Evolutionary conservation across 2,797 vertebrate species (phyloP), one percentile per base, ranked within the genome.

Genomic region (Spheniscus humboldti): DNA sequence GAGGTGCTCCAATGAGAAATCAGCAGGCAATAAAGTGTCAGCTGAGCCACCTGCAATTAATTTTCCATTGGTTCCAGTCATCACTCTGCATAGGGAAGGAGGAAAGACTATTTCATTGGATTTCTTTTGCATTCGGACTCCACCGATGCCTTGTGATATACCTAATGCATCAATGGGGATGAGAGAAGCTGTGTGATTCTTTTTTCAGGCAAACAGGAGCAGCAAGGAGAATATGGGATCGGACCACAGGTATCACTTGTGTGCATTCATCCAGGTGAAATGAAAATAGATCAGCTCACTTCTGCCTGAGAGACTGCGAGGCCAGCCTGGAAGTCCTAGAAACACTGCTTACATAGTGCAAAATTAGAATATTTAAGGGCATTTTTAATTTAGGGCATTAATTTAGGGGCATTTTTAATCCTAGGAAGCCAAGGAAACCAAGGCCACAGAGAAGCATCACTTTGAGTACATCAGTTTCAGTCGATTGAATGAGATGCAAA

Each of bases 11-110:
- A 81, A 94, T 59, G 88, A 96, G 86, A 90, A 94, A 91, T 93
- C 86, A 95, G 78, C 48, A 82, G 86, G 80, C 78, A 87, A 93
- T 92, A 93, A 96, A 88, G 67, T 13, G 5, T 52, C 91, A 80
- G 87, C 79, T 88, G 90, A 96, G 91, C 67, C 88, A 92, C 85
- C 77, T 96, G 92, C 78, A 94, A 88, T 79, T 94, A 89, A 93
- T 95, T 96, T 95, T 92, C 67, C 47, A 80, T 75, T 91, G 48
- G 67, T 87, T 92, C 64, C 74, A 81, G 86, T 48, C 76, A 85
- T 90, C 79, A 75, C 64, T 75, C 62, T 66, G 39, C 69, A 66
- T 23, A 93, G 43, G 30, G 31, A 78, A 92, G 56, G 39, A 92
- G 13, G 60, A 74, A 87, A 85, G 43, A n/a, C 24, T 63, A 19